Evolutionary conservation across 2,888 invertebrate species (phyloP).

Genomic region (Sinelater perroti): DNA sequence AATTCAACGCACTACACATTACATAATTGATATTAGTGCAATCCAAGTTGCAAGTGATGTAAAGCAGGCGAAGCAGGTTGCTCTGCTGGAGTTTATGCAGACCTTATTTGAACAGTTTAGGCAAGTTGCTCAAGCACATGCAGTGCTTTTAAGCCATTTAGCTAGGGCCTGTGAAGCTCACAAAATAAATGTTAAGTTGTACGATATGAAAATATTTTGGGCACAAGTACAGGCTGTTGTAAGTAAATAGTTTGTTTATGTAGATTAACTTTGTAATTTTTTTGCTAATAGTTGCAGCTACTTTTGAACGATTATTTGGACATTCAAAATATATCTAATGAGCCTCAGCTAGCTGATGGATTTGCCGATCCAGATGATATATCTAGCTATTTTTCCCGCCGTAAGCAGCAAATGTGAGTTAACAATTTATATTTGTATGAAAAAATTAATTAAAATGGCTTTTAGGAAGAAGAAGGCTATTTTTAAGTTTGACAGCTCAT

Average conservation of each 20-base stretch:
- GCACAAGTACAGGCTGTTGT: slow-evolving; percentile 89
- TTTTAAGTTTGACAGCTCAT: slow-evolving; percentile 76
- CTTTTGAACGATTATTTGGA: slow-evolving; percentile 88
- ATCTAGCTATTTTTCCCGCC: slow-evolving; percentile 64
- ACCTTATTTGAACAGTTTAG: slow-evolving; percentile 85
- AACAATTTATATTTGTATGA: background rate
- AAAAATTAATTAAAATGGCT: background rate
- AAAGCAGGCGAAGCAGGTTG: slow-evolving; percentile 56
- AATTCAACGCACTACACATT: slow-evolving; percentile 80
- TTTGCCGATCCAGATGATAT: slow-evolving; percentile 63
- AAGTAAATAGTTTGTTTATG: slow-evolving; percentile 73
- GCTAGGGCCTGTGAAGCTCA: slow-evolving; percentile 69
- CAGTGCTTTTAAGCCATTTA: slow-evolving; percentile 71
- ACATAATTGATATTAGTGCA: slow-evolving; percentile 70
- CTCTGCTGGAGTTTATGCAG: slow-evolving; percentile 71
- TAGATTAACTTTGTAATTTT: slow-evolving; percentile 42
- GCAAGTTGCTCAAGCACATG: slow-evolving; percentile 80
- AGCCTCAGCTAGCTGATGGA: slow-evolving; percentile 62
- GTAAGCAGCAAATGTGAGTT: slow-evolving; percentile 60
- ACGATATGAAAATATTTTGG: slow-evolving; percentile 86
- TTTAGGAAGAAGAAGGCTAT: slow-evolving; percentile 67
- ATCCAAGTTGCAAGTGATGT: slow-evolving; percentile 45
- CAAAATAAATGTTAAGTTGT: slow-evolving; percentile 65
- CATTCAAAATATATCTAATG: slow-evolving; percentile 79
- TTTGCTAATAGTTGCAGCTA: slow-evolving; percentile 75